Evolutionary conservation across 1,140 invertebrate genomes (phyloP), one percentile per base, ranked within the genome.

Genomic region (Portunus trituberculatus): DNA sequence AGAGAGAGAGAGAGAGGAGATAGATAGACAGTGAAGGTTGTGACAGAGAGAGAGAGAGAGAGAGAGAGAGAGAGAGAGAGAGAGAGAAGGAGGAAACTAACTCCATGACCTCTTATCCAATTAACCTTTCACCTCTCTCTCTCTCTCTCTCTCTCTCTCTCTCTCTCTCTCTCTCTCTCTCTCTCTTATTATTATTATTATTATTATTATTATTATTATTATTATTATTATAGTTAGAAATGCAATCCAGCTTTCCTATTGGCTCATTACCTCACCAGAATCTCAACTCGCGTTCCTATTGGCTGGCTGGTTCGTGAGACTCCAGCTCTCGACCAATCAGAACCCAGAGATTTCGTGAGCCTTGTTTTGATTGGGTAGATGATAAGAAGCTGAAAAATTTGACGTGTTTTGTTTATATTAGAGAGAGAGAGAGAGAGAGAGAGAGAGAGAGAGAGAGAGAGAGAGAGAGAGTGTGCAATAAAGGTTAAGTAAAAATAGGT

Each of bases 371-470:
- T 59, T 59, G 52, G 52, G 0, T 20, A 12, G 3, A 39, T 39
- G 28, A 39, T 86, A 12, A 28, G 83, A 8, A 25, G 8, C n/a
- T 84, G 83, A 8, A 25, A 8, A 25, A 8, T 6, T 84, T 6
- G 6, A 25, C 25, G 83, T 84, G 83, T 84, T 6, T 84, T 52
- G 48, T 52, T 6, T 52, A 14, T 52, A 14, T 52, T 52, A 45
- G 87, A 45, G 39, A 32, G 87, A 32, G 39, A 89, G 87, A 45
- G 39, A 45, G 87, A n/a, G 87, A 31, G 87, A 32, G 87, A n/a
- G 45, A 45, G 83, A 28, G 83, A 84, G 83, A 84, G 83, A 84
- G 83, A 84, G 83, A 84, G 83, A 84, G 83, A 84, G 83, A 84
- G 83, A 84, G 83, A 84, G 83, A 84, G 83, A 84, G 83, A 84